Conservation (phyloP, 2,888 invertebrate genomes). For the Leptogaster cylindrica region DNA sequence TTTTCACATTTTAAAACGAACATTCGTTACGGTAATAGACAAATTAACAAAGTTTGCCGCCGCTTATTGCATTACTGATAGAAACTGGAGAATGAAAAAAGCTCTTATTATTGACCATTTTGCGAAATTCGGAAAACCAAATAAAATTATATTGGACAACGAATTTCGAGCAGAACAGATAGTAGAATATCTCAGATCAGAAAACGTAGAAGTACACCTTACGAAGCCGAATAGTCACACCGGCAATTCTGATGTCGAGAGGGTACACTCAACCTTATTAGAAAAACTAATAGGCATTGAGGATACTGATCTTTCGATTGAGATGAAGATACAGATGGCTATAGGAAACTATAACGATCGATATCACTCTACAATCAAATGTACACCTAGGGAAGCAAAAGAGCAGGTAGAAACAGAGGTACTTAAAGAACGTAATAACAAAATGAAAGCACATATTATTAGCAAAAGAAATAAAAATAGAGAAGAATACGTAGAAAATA, state of each 20-base stretch:
- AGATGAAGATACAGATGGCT: conserved; percentile 44
- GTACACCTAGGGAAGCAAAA: conserved; percentile 41
- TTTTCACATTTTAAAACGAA: conserved; percentile 38
- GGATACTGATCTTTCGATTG: conserved; percentile 40
- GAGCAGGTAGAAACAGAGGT: background rate
- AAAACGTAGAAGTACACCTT: conserved; percentile 41
- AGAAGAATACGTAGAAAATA: conserved; percentile 30
- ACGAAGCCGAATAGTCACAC: conserved; percentile 44
- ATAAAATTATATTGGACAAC: conserved; percentile 43
- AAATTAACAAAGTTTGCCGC: conserved; percentile 46
- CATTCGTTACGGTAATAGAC: conserved; percentile 44
- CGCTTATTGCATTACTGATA: conserved; percentile 44
- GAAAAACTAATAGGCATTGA: conserved; percentile 46
- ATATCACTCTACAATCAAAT: conserved; percentile 44
- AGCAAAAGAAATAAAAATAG: conserved; percentile 20
- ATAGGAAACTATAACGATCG: conserved; percentile 47
- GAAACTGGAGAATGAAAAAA: conserved; percentile 44
- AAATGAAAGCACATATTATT: background rate
- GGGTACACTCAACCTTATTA: conserved; percentile 46
- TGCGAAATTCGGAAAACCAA: conserved; percentile 43
- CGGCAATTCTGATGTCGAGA: conserved; percentile 44
- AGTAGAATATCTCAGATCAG: conserved; percentile 38
- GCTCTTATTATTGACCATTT: conserved; percentile 41
- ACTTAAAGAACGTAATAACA: background rate
- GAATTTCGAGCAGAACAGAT: conserved; percentile 44